Evolutionary conservation across 2,888 invertebrate species (phyloP).

Genomic region (Ctenicera cuprea): DNA sequence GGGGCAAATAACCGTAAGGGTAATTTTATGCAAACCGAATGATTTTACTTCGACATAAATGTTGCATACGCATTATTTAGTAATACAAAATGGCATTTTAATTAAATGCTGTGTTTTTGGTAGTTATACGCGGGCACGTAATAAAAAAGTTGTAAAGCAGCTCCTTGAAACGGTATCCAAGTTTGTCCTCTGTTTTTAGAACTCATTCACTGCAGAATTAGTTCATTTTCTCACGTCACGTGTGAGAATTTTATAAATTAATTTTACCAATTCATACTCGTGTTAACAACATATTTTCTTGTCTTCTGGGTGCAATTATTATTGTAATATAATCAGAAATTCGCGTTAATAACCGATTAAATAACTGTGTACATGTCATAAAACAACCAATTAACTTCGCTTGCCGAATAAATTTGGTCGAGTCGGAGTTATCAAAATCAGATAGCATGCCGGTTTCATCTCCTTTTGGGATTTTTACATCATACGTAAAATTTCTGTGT

Average conservation of each 20-base stretch:
- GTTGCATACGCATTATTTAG: neutral
- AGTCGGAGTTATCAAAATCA: neutral
- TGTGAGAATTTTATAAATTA: slow-evolving; percentile 35
- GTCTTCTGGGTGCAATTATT: slow-evolving; percentile 11
- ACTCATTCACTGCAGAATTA: slow-evolving; percentile 32
- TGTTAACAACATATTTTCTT: slow-evolving; percentile 23
- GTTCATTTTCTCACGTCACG: slow-evolving; percentile 37
- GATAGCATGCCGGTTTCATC: neutral
- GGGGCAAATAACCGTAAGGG: slow-evolving; percentile 4
- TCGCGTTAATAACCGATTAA: slow-evolving; percentile 11
- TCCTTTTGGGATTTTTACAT: slow-evolving; percentile 10
- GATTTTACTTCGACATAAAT: slow-evolving; percentile 11
- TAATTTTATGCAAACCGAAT: slow-evolving; percentile 17
- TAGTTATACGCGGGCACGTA: slow-evolving; percentile 13
- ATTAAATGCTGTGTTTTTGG: slow-evolving; percentile 23
- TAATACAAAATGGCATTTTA: slow-evolving; percentile 23
- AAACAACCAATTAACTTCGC: slow-evolving; percentile 13
- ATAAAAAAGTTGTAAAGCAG: slow-evolving; percentile 40
- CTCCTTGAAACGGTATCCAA: slow-evolving; percentile 33
- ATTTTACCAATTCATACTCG: neutral
- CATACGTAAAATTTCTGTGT: slow-evolving; percentile 6
- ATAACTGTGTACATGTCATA: slow-evolving; percentile 2
- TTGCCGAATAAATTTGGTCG: neutral
- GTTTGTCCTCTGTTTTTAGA: slow-evolving; percentile 26
- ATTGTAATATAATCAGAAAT: slow-evolving; percentile 14